Percentiles rank a stretch among this genome's conserved stretches.
These are phyloP conservation scores for Tenthredo livida DNA, from an alignment of 2,888 invertebrate species.

Conservation along the genomic window DNA sequence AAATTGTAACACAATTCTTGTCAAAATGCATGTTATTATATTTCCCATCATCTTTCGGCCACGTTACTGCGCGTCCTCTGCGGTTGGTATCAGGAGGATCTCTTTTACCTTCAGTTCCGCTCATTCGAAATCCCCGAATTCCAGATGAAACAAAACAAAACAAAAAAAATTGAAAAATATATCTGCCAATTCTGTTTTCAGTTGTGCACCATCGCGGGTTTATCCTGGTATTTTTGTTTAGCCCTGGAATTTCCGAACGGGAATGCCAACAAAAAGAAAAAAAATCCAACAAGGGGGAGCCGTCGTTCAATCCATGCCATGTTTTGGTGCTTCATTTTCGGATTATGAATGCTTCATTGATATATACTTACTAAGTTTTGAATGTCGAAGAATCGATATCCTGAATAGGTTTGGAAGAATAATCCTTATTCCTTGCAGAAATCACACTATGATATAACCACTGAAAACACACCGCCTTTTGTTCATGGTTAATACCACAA, in stretches of 20 bases:
- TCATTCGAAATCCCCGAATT: neutral
- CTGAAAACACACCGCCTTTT: neutral
- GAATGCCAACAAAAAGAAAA: neutral
- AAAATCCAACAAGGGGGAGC: neutral
- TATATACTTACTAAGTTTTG: neutral
- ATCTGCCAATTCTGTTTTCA: neutral
- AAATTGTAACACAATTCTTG: too few species aligned
- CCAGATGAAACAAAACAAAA: neutral
- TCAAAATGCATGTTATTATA: neutral
- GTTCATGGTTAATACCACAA: neutral
- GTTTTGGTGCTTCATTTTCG: neutral
- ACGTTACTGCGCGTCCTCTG: neutral
- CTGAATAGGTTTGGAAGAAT: neutral
- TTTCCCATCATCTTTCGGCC: neutral
- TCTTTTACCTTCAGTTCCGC: constrained; percentile 9
- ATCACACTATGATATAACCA: neutral
- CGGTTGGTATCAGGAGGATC: neutral
- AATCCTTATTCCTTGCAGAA: neutral
- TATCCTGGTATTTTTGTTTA: neutral
- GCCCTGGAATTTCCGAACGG: neutral
- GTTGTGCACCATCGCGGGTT: neutral
- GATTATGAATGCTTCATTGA: too few species aligned
- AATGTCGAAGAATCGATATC: neutral
- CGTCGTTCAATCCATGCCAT: neutral
- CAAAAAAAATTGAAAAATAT: neutral